Base-by-base conservation (phyloP, 2,888 invertebrate genomes). In the Chrysodeixis includens region DNA sequence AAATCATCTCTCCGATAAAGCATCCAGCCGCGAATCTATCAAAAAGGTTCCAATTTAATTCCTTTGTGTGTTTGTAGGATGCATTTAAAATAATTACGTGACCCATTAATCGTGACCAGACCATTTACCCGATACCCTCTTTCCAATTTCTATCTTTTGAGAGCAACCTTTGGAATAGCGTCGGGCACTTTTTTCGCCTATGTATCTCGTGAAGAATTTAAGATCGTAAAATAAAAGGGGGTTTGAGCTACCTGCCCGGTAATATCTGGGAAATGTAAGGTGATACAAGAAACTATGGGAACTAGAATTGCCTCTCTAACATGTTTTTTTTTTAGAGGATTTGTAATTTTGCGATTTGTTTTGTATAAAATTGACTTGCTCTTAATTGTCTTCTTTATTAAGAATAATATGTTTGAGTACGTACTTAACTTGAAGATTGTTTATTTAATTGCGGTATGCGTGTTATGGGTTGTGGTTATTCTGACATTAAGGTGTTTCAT, bases 191-290 rank as follows among this genome's bases (percentile, higher is more conserved):
- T 89, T 92, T 91, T 86, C 90, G 90, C 91, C 92, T 92, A 90
- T 90, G 88, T 86, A 88, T 85, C 90, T 90, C 85, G 85, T 93
- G 89, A 93, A 93, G 94, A 94, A 94, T 94, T 94, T 93, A 93
- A 92, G 89, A 88, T 93, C 94, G 92, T 93, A 93, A 93, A 93
- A 93, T 93, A 94, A 92, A 92, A 88, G 90, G 91, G 92, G 90
- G 85, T 75, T 83, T 77, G 82, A 76, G 83, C 78, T 88, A 86
- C 88, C 89, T 88, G 88, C 81, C 70, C 82, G 77, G 84, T 80
- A 83, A 83, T 85, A 83, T 83, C 86, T 87, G 83, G 85, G 79
- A 87, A 89, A 85, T 87, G 85, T 81, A 83, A 76, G 78, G 74
- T 69, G 69, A 56, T 60, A 81, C 83, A 61, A 1, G 20, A 74